Percentiles rank a stretch among this genome's conserved stretches.
phyloP scores from a whole-genome alignment of 2,113 vertebrate species.

The Acrocephalus kingi region DNA sequence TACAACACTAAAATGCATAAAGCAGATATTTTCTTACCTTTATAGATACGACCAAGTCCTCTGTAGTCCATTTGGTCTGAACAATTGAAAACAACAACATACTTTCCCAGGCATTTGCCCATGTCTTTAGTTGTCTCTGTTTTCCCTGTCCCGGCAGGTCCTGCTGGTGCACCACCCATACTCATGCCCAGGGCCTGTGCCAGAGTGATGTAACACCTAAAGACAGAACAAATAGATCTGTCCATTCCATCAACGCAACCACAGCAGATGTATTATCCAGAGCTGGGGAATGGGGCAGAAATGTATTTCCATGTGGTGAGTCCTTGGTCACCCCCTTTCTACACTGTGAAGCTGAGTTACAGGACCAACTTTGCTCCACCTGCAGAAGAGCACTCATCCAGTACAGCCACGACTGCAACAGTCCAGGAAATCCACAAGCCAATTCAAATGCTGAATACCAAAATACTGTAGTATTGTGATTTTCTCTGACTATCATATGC shows the following conservation, averaged over 20 bases:
- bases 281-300: neutral
- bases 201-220: constrained; percentile 73
- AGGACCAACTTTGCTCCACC: neutral
- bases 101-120: constrained; percentile 75
- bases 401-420: neutral
- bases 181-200: constrained; percentile 74
- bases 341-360: neutral
- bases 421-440: neutral
- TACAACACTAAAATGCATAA: neutral
- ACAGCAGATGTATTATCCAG: neutral
- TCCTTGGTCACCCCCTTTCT: neutral
- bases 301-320: neutral
- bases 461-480: neutral
- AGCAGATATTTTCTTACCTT: constrained; percentile 51
- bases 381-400: neutral
- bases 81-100: constrained; percentile 76
- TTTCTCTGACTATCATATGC: neutral
- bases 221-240: neutral
- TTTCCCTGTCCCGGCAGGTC: constrained; percentile 74
- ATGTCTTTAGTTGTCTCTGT: constrained; percentile 77
- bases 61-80: constrained; percentile 78
- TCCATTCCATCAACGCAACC: neutral
- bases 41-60: constrained; percentile 75
- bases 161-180: constrained; percentile 75
- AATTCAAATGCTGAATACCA: neutral